Base-by-base conservation (phyloP, 2,113 vertebrate genomes). In the Channa maculata region DNA sequence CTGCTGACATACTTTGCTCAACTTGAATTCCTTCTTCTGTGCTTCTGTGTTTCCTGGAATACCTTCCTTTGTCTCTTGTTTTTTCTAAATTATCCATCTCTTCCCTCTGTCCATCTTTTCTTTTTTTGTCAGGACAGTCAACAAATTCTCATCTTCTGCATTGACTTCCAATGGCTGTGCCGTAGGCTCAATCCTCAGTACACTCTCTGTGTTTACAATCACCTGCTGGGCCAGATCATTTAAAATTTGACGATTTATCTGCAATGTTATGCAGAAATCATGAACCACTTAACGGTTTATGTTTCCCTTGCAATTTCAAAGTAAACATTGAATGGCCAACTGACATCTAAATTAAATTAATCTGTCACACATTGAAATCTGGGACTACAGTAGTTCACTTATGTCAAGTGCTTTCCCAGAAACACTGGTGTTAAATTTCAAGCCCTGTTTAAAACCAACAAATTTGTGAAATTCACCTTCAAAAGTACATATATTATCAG, bases 1-100 rank as follows among this genome's bases (percentile, higher is more conserved):
- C 38, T 48, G 38, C 63, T 44, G 52, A 58, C 72, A 58, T 64
- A 38, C 6, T 60, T 50, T 63, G 24, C 79, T 71, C 71, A 50
- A 65, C 15, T 45, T 12, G 6, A 57, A 51, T 57, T 15, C 10
- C 12, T 6, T 51, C 33, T 33, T 15, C n/a, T 12, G 37, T 50
- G 8, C 11, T 36, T 59, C 1, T 6, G 6, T 33, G n/a, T 36
- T 37, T 53, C 39, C 8, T 12, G 37, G 12, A 5, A 48, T 14
- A 24, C 24, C 10, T n/a, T 45, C 6, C 10, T 4, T 6, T 5
- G 2, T 63, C 39, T 43, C 41, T 13, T 39, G 1, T 4, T 9
- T 15, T 49, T 33, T 46, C 57, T 2, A n/a, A 34, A 14, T 3
- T 38, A 12, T 13, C 61, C 9, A 24, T 24, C 9, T 36, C 12